Percentiles rank a stretch among this genome's conserved stretches.
Conservation (phyloP, 2,888 invertebrate genomes). For the Drosophila mulleri region DNA sequence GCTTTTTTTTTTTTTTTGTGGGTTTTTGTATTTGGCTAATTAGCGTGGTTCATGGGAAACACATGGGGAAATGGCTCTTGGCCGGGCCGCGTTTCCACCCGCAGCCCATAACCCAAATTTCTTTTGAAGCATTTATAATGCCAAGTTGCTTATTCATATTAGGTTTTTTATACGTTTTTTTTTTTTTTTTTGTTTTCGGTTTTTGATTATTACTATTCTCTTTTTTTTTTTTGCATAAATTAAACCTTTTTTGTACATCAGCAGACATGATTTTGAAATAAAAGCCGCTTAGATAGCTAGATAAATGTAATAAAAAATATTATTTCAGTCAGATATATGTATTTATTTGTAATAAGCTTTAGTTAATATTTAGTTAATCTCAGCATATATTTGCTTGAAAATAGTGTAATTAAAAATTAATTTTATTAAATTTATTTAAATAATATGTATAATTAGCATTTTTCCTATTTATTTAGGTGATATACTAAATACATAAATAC, state of each 20-base stretch:
- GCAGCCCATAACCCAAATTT: slow-evolving; percentile 68
- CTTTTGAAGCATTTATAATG: slow-evolving; percentile 73
- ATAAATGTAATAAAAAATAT: slow-evolving; percentile 3
- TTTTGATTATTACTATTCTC: slow-evolving; percentile 28
- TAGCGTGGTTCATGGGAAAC: slow-evolving; percentile 75
- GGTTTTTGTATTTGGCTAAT: slow-evolving; percentile 74
- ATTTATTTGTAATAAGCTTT: neutral
- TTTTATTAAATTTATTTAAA: no score
- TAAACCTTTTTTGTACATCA: slow-evolving; percentile 53
- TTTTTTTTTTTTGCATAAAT: slow-evolving; percentile 67
- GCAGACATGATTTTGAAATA: slow-evolving; percentile 31
- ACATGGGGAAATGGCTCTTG: slow-evolving; percentile 60
- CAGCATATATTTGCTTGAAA: neutral
- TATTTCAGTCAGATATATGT: neutral
- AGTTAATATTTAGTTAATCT: neutral
- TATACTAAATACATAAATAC: no score
- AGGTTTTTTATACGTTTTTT: slow-evolving; percentile 24
- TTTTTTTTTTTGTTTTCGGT: slow-evolving; percentile 12
- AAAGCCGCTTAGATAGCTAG: slow-evolving; percentile 3
- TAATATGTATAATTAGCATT: no score
- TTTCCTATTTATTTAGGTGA: no score
- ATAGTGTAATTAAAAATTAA: no score
- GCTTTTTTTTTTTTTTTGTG: slow-evolving; percentile 11
- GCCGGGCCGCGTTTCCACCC: slow-evolving; percentile 52
- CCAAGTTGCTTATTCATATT: slow-evolving; percentile 56